Base-by-base conservation (phyloP, 2,113 vertebrate genomes). In the Spheniscus mendiculus region DNA sequence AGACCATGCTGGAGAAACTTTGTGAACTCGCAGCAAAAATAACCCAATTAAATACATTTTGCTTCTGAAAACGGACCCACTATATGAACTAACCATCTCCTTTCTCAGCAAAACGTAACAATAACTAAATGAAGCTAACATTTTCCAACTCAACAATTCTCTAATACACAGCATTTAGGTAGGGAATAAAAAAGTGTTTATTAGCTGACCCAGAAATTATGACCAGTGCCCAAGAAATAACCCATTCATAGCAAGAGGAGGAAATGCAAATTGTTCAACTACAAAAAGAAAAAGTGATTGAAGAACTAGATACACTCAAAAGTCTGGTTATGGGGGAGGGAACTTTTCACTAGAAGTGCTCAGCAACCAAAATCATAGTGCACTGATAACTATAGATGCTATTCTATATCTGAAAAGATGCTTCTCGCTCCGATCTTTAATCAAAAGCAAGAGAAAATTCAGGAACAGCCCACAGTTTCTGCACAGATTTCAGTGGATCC, bases 91-190 rank as follows among this genome's bases (percentile, higher is more conserved):
- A 92, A 44, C 69, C 52, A 38, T 69, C 69, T 78, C 47, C 86
- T 89, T 82, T 84, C 94, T 97, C 93, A 96, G 91, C 80, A 91
- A 91, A 97, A 91, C 83, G 76, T 93, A 94, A 89, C 77, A 95
- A 96, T 91, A 92, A 80, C 83, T 91, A 92, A 96, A 89, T 91
- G 89, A 97, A 92, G 91, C 87, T 91, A 96, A 83, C 53, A 92
- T 94, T 97, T 96, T 96, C 94, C 94, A 95, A 95, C 73, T 95
- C 89, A 95, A 91, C 93, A 95, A 34, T 94, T 93, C 87, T 82
- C 47, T 76, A 95, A 95, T 49, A 72, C 84, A 56, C 65, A 76
- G 61, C 49, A 42, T 77, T 94, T 95, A 89, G 30, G 44, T n/a
- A 78, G 44, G 50, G 56, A 93, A 86, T 81, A 91, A 95, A 95